Evolutionary conservation across 37 sponge, comb jelly and placozoan species (phyloP).

Genomic region (Oopsacas minuta): DNA sequence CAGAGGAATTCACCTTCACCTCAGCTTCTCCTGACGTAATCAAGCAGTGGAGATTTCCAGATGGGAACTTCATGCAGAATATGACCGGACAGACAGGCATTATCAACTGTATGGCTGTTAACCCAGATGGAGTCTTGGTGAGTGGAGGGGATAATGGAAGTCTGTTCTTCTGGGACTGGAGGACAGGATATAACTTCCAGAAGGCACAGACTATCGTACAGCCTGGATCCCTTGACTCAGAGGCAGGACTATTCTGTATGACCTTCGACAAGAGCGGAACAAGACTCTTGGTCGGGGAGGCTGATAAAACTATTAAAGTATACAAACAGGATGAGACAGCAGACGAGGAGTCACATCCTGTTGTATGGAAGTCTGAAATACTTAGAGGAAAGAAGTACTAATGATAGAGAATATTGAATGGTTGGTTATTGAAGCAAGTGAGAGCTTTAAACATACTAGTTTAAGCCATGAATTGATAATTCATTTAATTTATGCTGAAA

Average conservation of each 20-base stretch:
- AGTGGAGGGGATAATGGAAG: slow-evolving; percentile 96
- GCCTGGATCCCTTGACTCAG: slow-evolving; percentile 97
- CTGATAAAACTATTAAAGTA: slow-evolving; percentile 94
- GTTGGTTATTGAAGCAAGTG: not conserved
- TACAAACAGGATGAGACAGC: slow-evolving; percentile 97
- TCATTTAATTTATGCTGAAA: too few relatives aligned
- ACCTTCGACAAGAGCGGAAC: slow-evolving; percentile 81
- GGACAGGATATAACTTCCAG: slow-evolving; percentile 93
- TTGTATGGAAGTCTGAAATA: slow-evolving; percentile 79
- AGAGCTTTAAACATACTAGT: too few relatives aligned
- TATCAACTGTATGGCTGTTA: slow-evolving; percentile 74
- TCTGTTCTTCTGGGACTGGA: slow-evolving; percentile 96
- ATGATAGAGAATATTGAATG: not conserved
- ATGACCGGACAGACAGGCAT: slow-evolving; percentile 87
- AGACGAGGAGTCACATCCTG: slow-evolving; percentile 76
- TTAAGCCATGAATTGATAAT: too few relatives aligned
- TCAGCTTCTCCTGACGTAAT: slow-evolving; percentile 92
- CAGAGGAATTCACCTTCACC: slow-evolving; percentile 85
- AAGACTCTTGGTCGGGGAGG: slow-evolving; percentile 79
- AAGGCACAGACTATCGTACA: slow-evolving; percentile 69
- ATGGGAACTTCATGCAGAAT: slow-evolving; percentile 96
- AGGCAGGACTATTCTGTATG: slow-evolving; percentile 81
- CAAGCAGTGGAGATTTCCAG: slow-evolving; percentile 95
- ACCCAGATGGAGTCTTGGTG: slow-evolving; percentile 78
- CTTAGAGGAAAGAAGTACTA: slow-evolving; percentile 61